Evolutionary conservation across 2,113 vertebrate genomes (phyloP), one percentile per base, ranked within the genome.

Genomic region (Centrocercus urophasianus): DNA sequence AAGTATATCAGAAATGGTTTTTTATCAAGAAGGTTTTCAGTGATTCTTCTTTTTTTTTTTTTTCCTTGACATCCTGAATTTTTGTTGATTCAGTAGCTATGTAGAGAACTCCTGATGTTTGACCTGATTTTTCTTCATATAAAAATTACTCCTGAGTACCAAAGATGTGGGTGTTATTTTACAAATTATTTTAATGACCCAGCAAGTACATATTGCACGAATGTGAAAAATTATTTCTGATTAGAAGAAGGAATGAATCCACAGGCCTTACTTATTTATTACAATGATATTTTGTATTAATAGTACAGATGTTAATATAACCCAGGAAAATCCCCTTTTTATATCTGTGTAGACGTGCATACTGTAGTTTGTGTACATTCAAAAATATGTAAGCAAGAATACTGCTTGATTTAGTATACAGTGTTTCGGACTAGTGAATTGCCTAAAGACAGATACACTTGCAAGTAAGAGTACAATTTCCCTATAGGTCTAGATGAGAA

Each of bases 311-410:
- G 43, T 30, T 64, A 67, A 69, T 22, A 10, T 56, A 40, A 21
- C 25, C 34, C 59, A 13, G n/a, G 83, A 76, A 45, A 77, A 40
- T 56, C 13, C 9, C 3, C 18, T 10, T 12, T 48, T 77, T 57
- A 59, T 45, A 63, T n/a, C 13, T 3, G 0, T 66, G 22, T 25
- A 56, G 38, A 40, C 0, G 0, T 10, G 3, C 2, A 2, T 45
- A 30, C 57, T 80, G 6, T 57, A 17, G 15, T 43, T 28, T 45
- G 16, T 57, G 8, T 48, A 12, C 36, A 30, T 11, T 89, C 25
- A 42, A 14, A 32, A 61, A 21, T 15, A 11, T 25, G 43, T 63
- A 54, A 84, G 36, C 8, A 72, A 48, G 8, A 76, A 80, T 86
- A 74, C 24, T 80, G 4, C 12, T 65, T 13, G 61, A 22, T 76